Evolutionary conservation across 1,140 invertebrate genomes (phyloP), one percentile per base, ranked within the genome.

Genomic region (Micrasema longulum): DNA sequence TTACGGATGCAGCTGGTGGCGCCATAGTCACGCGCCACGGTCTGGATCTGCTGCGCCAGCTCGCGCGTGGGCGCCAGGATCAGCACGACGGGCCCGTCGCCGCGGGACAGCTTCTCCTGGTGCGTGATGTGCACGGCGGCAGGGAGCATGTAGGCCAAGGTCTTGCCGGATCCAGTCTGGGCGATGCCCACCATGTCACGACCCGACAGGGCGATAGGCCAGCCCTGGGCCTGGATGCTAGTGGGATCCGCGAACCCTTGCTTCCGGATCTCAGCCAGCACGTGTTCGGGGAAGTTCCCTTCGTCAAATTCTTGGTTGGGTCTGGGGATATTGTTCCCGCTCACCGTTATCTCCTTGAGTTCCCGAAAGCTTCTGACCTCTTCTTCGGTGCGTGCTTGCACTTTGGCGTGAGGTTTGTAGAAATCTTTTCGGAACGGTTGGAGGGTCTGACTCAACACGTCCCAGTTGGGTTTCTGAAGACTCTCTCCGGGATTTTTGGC

Each of bases 41-140:
- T 92, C 82, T 99, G 95, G 74, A 99, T 99, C 83, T 99, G 98
- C 80, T 98, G 96, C 1, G 97, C 97, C 68, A 99, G 84, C 84
- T 99, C 97, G 70, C 98, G 88, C 0, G 98, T 99, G 12, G 98
- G 98, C 1, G 97, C 95, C 31, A 99, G 83, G 67, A 99, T 93
- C 11, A 99, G 83, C 10, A 94, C 96, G 79, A 98, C 94, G 0
- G 96, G 96, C 50, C 96, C 96, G 83, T 98, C 96, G 52, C 95
- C 95, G 57, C 90, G 86, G 65, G 85, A 82, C 7, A 92, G 81
- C 11, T 89, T 86, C 70, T 88, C 89, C 77, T 93, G 91, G 77
- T 91, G 89, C 55, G 89, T 89, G 78, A 93, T 93, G 77, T 93
- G 91, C 1, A 93, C 90, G 20, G 90, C 90, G 57, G 91, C 91